Evolutionary conservation across 2,113 vertebrate species (phyloP).

Genomic region (Romanogobio albipinnatus): DNA sequence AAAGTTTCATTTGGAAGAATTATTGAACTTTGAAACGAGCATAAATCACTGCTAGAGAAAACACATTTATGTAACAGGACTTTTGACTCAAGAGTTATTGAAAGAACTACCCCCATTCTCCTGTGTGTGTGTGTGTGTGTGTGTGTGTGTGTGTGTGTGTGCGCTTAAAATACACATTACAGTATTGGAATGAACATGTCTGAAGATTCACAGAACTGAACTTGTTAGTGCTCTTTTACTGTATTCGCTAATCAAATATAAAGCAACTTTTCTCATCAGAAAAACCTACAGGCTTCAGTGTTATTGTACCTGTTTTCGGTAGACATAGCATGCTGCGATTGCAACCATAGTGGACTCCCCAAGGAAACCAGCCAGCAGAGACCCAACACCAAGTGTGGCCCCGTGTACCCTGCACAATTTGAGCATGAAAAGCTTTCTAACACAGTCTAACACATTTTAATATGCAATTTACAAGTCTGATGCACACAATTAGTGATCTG

Average conservation of each 20-base stretch:
- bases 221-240: neutral
- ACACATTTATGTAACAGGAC: neutral
- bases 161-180: neutral
- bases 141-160: neutral
- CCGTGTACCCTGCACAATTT: slow-evolving; percentile 81
- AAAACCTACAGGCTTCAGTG: neutral
- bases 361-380: slow-evolving; percentile 86
- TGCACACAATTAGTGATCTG: neutral
- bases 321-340: slow-evolving; percentile 87
- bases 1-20: neutral
- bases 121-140: neutral
- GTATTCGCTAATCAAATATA: neutral
- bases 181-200: neutral
- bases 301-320: slow-evolving; percentile 82
- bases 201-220: neutral
- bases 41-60: neutral
- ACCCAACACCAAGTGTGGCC: slow-evolving; percentile 88
- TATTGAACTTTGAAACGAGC: neutral
- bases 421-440: neutral
- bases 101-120: neutral
- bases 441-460: neutral
- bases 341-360: slow-evolving; percentile 91
- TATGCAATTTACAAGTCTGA: neutral
- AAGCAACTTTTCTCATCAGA: neutral
- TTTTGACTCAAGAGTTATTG: neutral